Conservation (phyloP, 2,113 vertebrate species). For the Lanius ludovicianus region DNA sequence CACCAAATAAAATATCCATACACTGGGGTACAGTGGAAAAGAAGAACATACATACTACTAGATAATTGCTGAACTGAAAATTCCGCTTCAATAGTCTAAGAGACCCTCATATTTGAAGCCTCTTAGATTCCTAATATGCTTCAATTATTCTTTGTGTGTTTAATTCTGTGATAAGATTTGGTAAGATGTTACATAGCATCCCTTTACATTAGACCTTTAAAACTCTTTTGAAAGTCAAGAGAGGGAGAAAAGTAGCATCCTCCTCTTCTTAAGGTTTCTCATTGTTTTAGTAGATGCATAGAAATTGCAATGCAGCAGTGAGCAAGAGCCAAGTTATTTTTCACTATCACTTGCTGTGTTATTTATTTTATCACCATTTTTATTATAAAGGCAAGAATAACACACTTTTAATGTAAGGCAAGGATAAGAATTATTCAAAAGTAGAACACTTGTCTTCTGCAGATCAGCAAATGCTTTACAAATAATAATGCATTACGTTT, state of each 20-base stretch:
- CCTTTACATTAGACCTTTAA: not conserved
- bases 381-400: not conserved
- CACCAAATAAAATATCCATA: not conserved
- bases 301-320: not conserved
- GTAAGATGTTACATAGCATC: not conserved
- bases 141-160: not conserved
- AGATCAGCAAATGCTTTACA: not conserved
- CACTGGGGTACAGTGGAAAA: not conserved
- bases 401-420: not conserved
- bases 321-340: not conserved
- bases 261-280: not conserved
- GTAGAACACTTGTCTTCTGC: not conserved
- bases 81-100: not conserved
- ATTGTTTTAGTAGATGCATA: not conserved
- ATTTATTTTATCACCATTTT: not conserved
- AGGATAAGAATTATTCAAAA: not conserved
- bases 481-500: not conserved
- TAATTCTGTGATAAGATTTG: not conserved
- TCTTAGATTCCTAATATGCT: not conserved
- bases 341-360: not conserved
- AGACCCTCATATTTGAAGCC: not conserved
- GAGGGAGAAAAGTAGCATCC: not conserved
- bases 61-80: not conserved
- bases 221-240: not conserved
- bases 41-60: not conserved